Base-by-base conservation (phyloP, 2,888 invertebrate species). In the Sepiola atlantica region DNA sequence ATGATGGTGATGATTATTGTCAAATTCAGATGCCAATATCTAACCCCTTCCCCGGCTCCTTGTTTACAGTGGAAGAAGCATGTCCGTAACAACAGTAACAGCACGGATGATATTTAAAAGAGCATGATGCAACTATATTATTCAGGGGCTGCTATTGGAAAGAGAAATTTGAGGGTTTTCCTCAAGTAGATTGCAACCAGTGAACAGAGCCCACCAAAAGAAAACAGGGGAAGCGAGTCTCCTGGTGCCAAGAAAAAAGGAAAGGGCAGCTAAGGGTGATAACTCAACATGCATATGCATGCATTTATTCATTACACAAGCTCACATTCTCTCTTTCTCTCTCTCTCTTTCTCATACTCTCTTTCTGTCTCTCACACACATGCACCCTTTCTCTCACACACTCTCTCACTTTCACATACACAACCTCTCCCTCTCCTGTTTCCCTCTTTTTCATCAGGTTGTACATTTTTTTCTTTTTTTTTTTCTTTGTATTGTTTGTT, bases 211-310 rank as follows among this genome's bases (percentile, higher is more conserved):
- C 77, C 77, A 77, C 77, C 77, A n/a, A 77, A 16, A 77, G 77
- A n/a, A 77, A 77, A 77, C n/a, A n/a, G 77, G n/a, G 77, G 77
- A 77, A 77, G n/a, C 32, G 32, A n/a, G 77, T 77, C n/a, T 77
- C 77, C 77, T 77, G n/a, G 16, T 77, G 77, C 77, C 77, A 77
- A 77, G n/a, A 77, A 45, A 45, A 45, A 61, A 32, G 77, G 77
- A 77, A n/a, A n/a, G n/a, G 77, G 77, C 77, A 77, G 77, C 77
- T 77, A 77, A 77, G 77, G 77, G 32, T n/a, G 77, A 77, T n/a
- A 77, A 77, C 16, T n/a, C 16, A 18, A n/a, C 77, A 77, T 77
- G n/a, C n/a, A 77, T 45, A 45, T 77, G 77, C 77, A 77, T n/a
- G 77, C 8, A 57, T 57, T 8, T 77, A 77, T 77, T 77, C 32